Conservation (phyloP, 2,888 invertebrate species). For the Dynastes grantii region DNA sequence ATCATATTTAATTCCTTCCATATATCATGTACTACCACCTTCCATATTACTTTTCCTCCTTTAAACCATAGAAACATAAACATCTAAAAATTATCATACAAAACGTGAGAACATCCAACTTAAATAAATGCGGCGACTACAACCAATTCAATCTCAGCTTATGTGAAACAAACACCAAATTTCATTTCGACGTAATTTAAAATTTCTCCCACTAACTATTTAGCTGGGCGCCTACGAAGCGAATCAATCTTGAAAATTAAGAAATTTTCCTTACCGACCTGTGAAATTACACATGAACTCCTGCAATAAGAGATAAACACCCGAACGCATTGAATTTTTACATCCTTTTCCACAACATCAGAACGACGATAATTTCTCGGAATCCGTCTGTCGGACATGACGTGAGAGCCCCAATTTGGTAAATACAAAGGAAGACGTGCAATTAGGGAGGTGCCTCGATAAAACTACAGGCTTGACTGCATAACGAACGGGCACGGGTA, state of each 20-base stretch:
- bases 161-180: no score
- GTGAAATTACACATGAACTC: not conserved
- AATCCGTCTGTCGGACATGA: constrained; percentile 33
- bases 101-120: no score
- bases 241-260: not conserved
- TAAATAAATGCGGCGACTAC: no score
- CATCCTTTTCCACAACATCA: constrained; percentile 11
- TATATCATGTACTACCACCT: no score
- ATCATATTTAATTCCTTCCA: no score
- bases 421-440: constrained; percentile 44
- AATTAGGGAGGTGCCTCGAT: constrained; percentile 47
- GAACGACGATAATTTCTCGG: constrained; percentile 33
- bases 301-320: not conserved
- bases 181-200: no score
- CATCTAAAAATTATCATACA: no score
- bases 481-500: constrained; percentile 17
- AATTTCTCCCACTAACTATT: no score
- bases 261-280: not conserved
- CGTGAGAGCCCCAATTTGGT: constrained; percentile 41
- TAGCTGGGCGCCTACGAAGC: no score
- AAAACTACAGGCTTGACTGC: constrained; percentile 43
- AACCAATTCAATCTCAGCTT: no score
- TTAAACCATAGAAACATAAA: no score
- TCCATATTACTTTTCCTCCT: no score
- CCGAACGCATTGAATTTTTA: constrained; percentile 16